These are phyloP conservation scores for Alloscopus bannaensis DNA, from an alignment of 2,888 invertebrate genomes.

Conservation along the genomic window DNA sequence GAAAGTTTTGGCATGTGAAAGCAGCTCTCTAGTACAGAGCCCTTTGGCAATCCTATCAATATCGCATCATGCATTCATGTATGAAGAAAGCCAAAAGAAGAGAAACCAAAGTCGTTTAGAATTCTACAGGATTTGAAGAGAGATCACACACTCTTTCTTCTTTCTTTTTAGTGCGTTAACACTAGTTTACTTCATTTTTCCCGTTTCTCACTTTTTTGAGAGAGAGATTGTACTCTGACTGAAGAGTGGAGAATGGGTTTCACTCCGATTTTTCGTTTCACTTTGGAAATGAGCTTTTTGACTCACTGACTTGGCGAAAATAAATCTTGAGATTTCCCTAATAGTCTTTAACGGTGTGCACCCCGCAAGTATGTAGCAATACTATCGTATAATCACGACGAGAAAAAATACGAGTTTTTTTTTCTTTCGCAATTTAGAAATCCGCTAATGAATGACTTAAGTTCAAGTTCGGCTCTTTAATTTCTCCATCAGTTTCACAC, in stretches of 20 bases:
- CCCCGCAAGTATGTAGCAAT: neutral
- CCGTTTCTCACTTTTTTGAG: too few species aligned
- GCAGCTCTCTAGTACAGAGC: neutral
- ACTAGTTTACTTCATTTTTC: conserved; percentile 54
- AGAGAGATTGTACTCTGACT: neutral
- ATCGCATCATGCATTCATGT: conserved; percentile 49
- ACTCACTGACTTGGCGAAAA: conserved; percentile 50
- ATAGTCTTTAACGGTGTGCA: conserved; percentile 24
- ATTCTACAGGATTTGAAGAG: conserved; percentile 41
- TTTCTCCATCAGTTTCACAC: conserved; percentile 31
- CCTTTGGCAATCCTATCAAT: conserved; percentile 28
- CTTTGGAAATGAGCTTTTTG: conserved; percentile 43
- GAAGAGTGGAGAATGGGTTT: neutral
- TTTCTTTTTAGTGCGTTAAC: conserved; percentile 49
- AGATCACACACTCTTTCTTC: too few species aligned
- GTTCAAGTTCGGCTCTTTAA: conserved; percentile 56
- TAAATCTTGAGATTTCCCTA: conserved; percentile 56
- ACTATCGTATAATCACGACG: neutral
- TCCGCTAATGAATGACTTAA: conserved; percentile 60
- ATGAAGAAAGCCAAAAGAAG: conserved; percentile 26
- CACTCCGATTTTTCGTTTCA: neutral
- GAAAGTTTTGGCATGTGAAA: conserved; percentile 19
- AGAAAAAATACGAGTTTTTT: too few species aligned
- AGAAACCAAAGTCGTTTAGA: conserved; percentile 24
- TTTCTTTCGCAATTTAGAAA: too few species aligned